Evolutionary conservation across 2,797 vertebrate species (phyloP).

Genomic region (Rhincodon typus): DNA sequence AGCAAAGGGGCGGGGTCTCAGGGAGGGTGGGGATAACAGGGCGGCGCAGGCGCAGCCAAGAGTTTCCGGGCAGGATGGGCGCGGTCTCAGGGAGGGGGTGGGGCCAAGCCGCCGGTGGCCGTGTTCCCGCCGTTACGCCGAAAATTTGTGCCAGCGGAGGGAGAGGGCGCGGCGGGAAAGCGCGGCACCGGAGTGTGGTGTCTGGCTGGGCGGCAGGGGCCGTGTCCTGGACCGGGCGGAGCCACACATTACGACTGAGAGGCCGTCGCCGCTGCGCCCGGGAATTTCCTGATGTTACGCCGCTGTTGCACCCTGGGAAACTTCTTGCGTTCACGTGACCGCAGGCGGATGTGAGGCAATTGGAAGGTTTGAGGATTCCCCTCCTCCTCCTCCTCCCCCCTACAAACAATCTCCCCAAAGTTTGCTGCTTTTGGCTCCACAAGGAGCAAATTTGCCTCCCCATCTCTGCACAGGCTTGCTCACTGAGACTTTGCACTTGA

Average conservation of each 20-base stretch:
- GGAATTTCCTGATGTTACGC: conserved; percentile 16
- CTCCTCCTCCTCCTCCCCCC: background rate
- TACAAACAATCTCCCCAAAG: background rate
- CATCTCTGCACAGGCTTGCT: background rate
- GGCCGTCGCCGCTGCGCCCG: background rate
- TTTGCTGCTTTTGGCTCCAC: background rate
- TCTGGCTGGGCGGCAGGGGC: background rate
- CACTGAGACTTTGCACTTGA: background rate
- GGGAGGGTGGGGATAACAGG: too few species aligned
- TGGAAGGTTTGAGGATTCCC: background rate
- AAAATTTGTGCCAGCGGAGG: background rate
- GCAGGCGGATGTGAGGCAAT: background rate
- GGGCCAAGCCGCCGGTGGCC: background rate
- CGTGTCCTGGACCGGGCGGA: background rate
- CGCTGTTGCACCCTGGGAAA: background rate
- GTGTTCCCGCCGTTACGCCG: background rate
- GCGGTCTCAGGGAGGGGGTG: background rate
- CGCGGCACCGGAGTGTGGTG: background rate
- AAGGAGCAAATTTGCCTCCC: background rate
- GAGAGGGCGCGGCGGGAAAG: background rate
- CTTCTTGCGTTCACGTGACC: background rate
- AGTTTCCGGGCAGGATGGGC: background rate
- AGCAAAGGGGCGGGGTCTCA: too few species aligned
- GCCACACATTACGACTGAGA: background rate
- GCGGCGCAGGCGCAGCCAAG: background rate